Percentiles rank a stretch among this genome's conserved stretches.
phyloP scores from a whole-genome alignment of 2,888 invertebrate species.

The Scaptomyza flava region DNA sequence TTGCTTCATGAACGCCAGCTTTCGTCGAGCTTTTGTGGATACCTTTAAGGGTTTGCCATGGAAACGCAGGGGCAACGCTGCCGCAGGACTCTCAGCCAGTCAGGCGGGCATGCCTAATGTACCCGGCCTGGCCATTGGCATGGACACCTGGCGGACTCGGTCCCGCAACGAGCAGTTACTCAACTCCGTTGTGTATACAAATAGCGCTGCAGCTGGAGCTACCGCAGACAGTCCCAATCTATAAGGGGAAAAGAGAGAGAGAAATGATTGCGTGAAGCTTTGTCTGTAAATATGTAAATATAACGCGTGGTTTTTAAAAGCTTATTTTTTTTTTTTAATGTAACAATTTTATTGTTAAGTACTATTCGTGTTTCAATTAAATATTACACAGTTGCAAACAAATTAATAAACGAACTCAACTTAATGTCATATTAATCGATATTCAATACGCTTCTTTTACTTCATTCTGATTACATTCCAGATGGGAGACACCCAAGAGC shows the following conservation, averaged over 20 bases:
- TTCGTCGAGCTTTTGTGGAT: constrained; percentile 91
- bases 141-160: constrained; percentile 53
- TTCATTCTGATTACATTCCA: neutral
- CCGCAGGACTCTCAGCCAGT: constrained; percentile 47
- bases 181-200: constrained; percentile 61
- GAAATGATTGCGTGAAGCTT: neutral
- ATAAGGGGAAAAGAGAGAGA: constrained; percentile 16
- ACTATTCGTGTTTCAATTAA: constrained; percentile 65
- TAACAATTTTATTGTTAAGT: constrained; percentile 25
- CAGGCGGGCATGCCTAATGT: constrained; percentile 40
- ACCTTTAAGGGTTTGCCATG: constrained; percentile 87
- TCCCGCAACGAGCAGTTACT: constrained; percentile 59
- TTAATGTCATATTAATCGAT: neutral
- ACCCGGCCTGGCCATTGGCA: constrained; percentile 42
- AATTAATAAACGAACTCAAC: constrained; percentile 31
- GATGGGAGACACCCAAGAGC: neutral
- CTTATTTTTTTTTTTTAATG: constrained; percentile 29
- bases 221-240: constrained; percentile 60
- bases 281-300: constrained; percentile 56
- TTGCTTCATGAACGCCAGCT: constrained; percentile 96
- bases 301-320: constrained; percentile 11
- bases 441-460: neutral
- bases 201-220: constrained; percentile 23
- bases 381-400: constrained; percentile 55
- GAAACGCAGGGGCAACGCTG: constrained; percentile 29